These are phyloP conservation scores for Sphenopsis melanotis DNA, from an alignment of 2,797 vertebrate species.

Conservation along the genomic window DNA sequence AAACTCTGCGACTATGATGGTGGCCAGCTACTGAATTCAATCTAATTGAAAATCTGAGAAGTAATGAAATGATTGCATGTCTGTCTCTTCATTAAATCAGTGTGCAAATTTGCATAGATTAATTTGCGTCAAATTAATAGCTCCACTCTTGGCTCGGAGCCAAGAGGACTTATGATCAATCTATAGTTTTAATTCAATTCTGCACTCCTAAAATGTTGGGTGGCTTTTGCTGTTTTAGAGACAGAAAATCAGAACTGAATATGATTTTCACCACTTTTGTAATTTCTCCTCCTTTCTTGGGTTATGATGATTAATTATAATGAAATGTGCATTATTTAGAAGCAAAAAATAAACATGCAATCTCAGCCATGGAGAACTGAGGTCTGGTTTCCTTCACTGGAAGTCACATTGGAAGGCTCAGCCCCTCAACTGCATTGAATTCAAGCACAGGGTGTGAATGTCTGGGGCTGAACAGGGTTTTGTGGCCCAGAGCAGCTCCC, in stretches of 20 bases:
- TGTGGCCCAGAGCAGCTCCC: neutral
- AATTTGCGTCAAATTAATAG: constrained; percentile 61
- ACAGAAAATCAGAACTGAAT: neutral
- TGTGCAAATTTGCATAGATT: constrained; percentile 67
- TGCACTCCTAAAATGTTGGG: neutral
- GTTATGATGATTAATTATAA: constrained; percentile 7
- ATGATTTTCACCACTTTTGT: neutral
- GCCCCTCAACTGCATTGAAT: neutral
- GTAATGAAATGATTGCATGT: constrained; percentile 65
- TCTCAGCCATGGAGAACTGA: neutral
- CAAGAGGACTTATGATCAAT: constrained; percentile 46
- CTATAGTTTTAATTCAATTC: constrained; percentile 42
- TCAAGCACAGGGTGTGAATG: no score
- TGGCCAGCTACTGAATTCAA: constrained; percentile 52
- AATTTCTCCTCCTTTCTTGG: neutral
- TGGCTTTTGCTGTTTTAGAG: neutral
- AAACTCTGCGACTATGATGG: constrained; percentile 31
- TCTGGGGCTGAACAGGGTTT: neutral
- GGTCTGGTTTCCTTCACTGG: neutral
- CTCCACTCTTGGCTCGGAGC: constrained; percentile 35
- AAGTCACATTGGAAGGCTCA: neutral
- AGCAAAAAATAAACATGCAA: neutral
- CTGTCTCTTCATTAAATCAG: constrained; percentile 65
- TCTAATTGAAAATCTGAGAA: constrained; percentile 66
- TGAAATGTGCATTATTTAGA: neutral